Base-by-base conservation (phyloP, 2,888 invertebrate species). In the Eilema sororculum region DNA sequence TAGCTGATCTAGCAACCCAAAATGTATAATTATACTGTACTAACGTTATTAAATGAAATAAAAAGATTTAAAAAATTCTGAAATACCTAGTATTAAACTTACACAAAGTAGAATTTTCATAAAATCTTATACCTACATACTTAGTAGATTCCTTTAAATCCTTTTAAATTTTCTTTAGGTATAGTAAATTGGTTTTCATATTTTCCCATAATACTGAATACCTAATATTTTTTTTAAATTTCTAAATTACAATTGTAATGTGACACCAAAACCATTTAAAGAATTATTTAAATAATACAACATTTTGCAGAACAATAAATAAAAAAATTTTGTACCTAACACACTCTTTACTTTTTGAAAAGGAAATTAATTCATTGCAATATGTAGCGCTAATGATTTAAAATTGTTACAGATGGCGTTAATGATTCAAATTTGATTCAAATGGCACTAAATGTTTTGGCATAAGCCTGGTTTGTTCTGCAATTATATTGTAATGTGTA, bases 381-480 rank as follows among this genome's bases (percentile, higher is more conserved):
- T 28, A 28, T 5, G 3, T 46, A 13, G 20, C 8, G 46, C 5
- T 20, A 46, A 46, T 46, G 16, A n/a, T 46, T 46, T 20, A 46
- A 46, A 46, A 46, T 46, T 46, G 20, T 6, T 46, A 20, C 0
- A 46, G 20, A 20, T 52, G 52, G n/a, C 52, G n/a, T n/a, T 52
- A 52, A 52, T 52, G 8, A n/a, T 52, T 52, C n/a, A n/a, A n/a
- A 8, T n/a, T 52, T 52, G 8, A 52, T 52, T n/a, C 6, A n/a
- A 52, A 41, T 37, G 37, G 24, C 6, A 41, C n/a, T 62, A 41
- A 22, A 22, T 61, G 0, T 22, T 22, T 33, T 20, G 24, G 37
- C 37, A n/a, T 46, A 22, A 13, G 28, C 37, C 61, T 22, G 46
- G 46, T 73, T 72, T 66, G 69, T 59, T 72, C 73, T 80, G 83